Evolutionary conservation across 2,888 invertebrate genomes (phyloP).

Genomic region (Dilophus febrilis): DNA sequence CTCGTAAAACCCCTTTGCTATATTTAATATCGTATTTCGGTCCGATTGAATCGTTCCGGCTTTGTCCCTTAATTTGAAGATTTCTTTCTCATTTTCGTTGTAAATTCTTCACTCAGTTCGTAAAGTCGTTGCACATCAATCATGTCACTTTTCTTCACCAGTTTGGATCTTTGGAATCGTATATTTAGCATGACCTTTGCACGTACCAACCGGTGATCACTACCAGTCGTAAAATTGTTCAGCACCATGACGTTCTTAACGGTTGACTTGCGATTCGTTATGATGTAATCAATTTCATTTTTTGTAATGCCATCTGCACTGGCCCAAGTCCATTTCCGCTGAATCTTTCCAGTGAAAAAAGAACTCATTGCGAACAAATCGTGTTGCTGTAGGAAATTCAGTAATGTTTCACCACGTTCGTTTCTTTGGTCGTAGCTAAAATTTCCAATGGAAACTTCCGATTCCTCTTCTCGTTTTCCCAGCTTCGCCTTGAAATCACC

Average conservation of each 20-base stretch:
- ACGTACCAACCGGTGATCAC: neutral
- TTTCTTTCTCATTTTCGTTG: neutral
- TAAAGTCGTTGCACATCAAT: no score
- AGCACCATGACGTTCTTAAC: neutral
- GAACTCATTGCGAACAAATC: neutral
- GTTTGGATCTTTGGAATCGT: no score
- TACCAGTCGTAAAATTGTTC: neutral
- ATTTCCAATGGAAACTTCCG: neutral
- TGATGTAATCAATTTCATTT: neutral
- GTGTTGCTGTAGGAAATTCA: neutral
- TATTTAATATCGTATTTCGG: neutral
- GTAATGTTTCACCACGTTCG: neutral
- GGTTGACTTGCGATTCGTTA: neutral
- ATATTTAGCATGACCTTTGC: neutral
- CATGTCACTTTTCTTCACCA: no score
- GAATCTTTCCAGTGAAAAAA: neutral
- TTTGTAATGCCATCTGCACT: neutral
- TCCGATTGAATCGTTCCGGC: neutral
- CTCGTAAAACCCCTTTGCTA: neutral
- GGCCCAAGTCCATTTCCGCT: neutral
- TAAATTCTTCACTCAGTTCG: neutral
- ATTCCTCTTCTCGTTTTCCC: neutral
- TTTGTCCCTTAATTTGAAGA: neutral
- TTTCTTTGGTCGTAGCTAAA: neutral
- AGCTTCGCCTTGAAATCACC: neutral